A percentile compares a stretch with the other conserved stretches of the same genome.
phyloP scores from a whole-genome alignment of 2,113 vertebrate genomes.

The Epinephelus moara region DNA sequence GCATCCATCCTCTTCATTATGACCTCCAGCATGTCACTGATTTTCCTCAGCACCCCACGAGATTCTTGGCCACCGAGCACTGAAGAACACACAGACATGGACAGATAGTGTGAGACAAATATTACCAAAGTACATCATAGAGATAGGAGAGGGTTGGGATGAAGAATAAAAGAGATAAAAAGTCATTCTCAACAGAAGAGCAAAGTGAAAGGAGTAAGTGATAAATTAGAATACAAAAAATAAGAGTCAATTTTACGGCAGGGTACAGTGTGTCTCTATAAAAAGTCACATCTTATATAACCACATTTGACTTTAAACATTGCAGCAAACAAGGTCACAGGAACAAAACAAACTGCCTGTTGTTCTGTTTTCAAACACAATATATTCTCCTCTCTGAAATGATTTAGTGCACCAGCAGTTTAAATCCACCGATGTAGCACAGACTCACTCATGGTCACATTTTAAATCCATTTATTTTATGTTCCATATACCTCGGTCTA shows the following conservation, averaged over 20 bases:
- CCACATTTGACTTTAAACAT: neutral
- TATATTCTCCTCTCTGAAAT: neutral
- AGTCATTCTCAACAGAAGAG: neutral
- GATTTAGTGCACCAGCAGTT: neutral
- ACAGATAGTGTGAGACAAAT: neutral
- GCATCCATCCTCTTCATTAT: slow-evolving; percentile 94
- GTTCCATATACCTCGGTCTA: neutral
- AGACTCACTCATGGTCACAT: slow-evolving; percentile 1
- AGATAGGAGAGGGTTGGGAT: neutral
- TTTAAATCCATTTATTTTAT: slow-evolving; percentile 8
- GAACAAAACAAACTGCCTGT: neutral
- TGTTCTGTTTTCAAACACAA: neutral
- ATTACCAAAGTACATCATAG: neutral
- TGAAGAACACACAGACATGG: slow-evolving; percentile 65
- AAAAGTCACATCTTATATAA: neutral
- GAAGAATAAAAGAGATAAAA: neutral
- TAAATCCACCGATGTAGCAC: neutral
- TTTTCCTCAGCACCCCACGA: slow-evolving; percentile 92
- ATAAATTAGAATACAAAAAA: neutral
- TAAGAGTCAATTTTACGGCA: neutral
- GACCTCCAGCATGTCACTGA: slow-evolving; percentile 97
- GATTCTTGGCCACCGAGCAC: slow-evolving; percentile 91
- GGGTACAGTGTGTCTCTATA: neutral
- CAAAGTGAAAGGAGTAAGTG: neutral
- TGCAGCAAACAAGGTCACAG: neutral